Conservation (phyloP, 2,797 vertebrate genomes). For the Hybognathus amarus region DNA sequence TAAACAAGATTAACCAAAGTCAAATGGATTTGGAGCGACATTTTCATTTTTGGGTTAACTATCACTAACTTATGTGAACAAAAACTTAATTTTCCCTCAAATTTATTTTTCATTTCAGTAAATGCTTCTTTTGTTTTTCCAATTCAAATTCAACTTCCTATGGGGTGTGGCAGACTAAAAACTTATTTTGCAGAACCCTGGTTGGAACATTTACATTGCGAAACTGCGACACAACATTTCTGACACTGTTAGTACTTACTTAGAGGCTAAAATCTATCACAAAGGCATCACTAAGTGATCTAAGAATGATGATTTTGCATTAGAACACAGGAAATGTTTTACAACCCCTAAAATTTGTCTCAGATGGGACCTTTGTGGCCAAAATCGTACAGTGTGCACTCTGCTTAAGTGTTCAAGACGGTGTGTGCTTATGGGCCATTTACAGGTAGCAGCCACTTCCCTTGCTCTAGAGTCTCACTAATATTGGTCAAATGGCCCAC, state of each 20-base stretch:
- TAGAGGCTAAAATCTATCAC: not conserved
- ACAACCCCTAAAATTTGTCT: not conserved
- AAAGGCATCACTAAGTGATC: not conserved
- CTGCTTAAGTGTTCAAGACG: constrained; percentile 26
- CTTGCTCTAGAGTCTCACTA: constrained; percentile 67
- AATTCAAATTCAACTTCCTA: not conserved
- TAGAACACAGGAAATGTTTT: not conserved
- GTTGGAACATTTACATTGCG: not conserved
- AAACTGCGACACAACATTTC: too few species aligned
- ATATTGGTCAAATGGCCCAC: constrained; percentile 59
- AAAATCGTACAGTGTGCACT: not conserved
- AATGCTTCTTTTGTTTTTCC: too few species aligned
- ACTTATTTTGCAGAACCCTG: not conserved
- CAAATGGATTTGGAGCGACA: not conserved
- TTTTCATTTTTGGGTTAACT: too few species aligned
- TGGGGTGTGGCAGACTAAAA: not conserved
- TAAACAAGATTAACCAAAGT: not conserved
- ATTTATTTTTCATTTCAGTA: too few species aligned
- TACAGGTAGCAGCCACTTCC: constrained; percentile 30
- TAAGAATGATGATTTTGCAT: not conserved
- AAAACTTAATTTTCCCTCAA: too few species aligned
- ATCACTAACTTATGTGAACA: too few species aligned
- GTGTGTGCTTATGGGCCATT: constrained; percentile 15
- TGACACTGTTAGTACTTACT: not conserved
- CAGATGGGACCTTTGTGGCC: not conserved